Base-by-base conservation (phyloP, 1,140 invertebrate genomes). In the Caenorhabditis tropicalis region DNA sequence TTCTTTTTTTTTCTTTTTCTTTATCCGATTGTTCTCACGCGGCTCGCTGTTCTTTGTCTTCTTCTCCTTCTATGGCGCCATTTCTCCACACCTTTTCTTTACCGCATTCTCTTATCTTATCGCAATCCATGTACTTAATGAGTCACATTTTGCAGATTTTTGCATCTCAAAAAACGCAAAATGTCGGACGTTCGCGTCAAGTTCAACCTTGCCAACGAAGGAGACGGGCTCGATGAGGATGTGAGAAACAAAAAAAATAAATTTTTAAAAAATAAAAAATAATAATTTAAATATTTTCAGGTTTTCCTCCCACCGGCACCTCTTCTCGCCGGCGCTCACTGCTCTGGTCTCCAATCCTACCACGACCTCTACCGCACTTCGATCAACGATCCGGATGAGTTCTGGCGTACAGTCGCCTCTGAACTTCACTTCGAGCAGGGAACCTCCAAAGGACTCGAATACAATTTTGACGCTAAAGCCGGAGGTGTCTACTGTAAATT, bases 401-500 rank as follows among this genome's bases (percentile, higher is more conserved):
- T 88, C 85, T 88, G 87, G 87, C 81, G 81, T 24, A 86, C 51
- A 19, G 87, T 88, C 16, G 79, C 87, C 19, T 87, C 87, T 21
- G 82, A 88, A 33, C 85, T 88, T 36, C 74, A 88, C 65, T 88
- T 88, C 80, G 87, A 88, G 16, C 56, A 82, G 51, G 56, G 79
- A 10, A 88, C 87, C 39, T 74, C 58, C 15, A 82, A 85, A 49
- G 87, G 87, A n/a, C 82, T 88, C 31, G 87, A 88, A 43, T 98
- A 96, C 91, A 99, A 99, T 92, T 98, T 99, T 91, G 94, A 99
- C 91, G 91, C 94, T 9, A 93, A 92, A 36, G 95, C 96, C 88
- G 97, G 96, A 51, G 94, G 95, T 2, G 95, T 99, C 86, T 95
- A 93, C 86, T 95, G 96, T 10, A 96, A 96, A 92, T 99, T 96